These are phyloP conservation scores for Promerops cafer DNA, from an alignment of 2,113 vertebrate genomes.

Conservation along the genomic window DNA sequence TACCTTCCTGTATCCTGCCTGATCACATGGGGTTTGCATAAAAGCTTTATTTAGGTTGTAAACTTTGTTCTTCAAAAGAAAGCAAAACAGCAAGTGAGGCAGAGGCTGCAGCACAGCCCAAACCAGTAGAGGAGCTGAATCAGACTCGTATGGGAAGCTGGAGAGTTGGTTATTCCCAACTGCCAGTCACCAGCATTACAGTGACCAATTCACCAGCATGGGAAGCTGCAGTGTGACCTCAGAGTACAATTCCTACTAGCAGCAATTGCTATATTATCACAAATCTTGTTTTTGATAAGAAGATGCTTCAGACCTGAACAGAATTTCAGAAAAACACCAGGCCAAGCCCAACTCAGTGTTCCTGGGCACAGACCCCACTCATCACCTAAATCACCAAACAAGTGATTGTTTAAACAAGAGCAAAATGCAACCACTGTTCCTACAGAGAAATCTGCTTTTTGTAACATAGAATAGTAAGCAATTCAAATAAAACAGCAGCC, in stretches of 20 bases:
- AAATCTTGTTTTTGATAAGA: neutral
- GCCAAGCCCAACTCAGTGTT: neutral
- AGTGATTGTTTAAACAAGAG: neutral
- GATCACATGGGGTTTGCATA: neutral
- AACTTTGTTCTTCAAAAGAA: neutral
- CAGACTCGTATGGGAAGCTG: neutral
- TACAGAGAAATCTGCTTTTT: neutral
- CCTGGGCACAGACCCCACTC: neutral
- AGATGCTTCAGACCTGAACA: neutral
- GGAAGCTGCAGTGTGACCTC: neutral
- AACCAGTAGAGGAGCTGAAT: neutral
- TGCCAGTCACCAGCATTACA: neutral
- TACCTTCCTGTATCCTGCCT: neutral
- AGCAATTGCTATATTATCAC: neutral
- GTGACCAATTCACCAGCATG: fast-evolving
- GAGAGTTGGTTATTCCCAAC: neutral
- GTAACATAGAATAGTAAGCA: neutral
- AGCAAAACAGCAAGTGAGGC: neutral
- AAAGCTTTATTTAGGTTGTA: neutral
- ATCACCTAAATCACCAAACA: neutral
- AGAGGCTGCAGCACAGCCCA: neutral
- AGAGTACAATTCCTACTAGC: neutral
- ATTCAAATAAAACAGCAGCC: neutral
- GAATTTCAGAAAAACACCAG: neutral
- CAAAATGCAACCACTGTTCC: neutral